Conservation (phyloP, 1,140 invertebrate species). For the Leptestheria dahalacensis region DNA sequence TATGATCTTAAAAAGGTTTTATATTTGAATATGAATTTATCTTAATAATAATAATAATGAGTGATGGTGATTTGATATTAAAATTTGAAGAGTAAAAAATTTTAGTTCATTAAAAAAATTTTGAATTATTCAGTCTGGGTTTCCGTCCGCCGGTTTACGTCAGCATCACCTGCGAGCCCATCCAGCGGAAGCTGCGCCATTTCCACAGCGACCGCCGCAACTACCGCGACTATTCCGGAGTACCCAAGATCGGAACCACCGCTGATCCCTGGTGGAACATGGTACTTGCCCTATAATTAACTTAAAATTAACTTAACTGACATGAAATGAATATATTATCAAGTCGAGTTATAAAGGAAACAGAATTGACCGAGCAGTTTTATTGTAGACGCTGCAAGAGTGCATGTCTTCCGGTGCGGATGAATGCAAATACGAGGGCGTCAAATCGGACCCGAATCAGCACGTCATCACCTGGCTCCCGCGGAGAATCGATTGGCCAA, state of each 20-base stretch:
- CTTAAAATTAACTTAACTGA: not conserved
- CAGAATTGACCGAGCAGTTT: too few species aligned
- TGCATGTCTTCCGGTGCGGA: not conserved
- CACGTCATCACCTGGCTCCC: conserved; percentile 1
- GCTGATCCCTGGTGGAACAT: conserved; percentile 2
- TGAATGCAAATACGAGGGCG: conserved; percentile 1
- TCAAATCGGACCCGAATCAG: not conserved
- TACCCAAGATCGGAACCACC: not conserved
- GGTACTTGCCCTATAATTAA: not conserved
- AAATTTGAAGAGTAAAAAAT: not conserved
- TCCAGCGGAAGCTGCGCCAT: conserved; percentile 7
- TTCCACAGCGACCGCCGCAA: conserved; percentile 2
- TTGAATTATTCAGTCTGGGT: not conserved
- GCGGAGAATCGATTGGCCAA: conserved; percentile 1
- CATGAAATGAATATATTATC: not conserved
- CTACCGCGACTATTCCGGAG: not conserved
- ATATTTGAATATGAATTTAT: too few species aligned
- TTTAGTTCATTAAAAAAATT: too few species aligned
- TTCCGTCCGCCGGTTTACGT: not conserved
- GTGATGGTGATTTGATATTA: not conserved
- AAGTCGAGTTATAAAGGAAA: too few species aligned
- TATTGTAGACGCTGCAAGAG: conserved; percentile 8
- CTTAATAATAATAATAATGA: too few species aligned
- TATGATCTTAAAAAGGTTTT: not conserved
- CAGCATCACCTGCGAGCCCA: conserved; percentile 7